These are phyloP conservation scores for Acanthoscelides obtectus DNA, from an alignment of 2,888 invertebrate genomes.

Conservation along the genomic window DNA sequence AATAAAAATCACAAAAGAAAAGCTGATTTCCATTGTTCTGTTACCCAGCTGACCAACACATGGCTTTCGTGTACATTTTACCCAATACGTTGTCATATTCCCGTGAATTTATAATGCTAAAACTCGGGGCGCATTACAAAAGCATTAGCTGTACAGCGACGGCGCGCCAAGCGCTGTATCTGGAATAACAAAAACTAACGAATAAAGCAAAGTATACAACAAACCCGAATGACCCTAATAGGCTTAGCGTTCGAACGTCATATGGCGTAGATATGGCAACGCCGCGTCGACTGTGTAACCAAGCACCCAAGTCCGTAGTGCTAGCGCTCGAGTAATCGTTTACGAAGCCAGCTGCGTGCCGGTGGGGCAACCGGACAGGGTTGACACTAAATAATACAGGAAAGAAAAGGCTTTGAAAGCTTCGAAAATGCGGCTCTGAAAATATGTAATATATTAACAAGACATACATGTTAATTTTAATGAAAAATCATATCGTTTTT, in stretches of 20 bases:
- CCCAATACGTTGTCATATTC: background rate
- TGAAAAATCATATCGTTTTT: too few relatives aligned
- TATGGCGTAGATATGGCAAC: background rate
- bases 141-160: background rate
- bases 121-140: background rate
- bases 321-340: background rate
- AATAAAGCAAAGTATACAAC: conserved; percentile 1
- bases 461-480: too few relatives aligned
- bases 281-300: background rate
- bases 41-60: background rate
- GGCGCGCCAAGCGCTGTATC: background rate
- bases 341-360: background rate
- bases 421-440: too few relatives aligned
- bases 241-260: conserved; percentile 3
- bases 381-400: too few relatives aligned
- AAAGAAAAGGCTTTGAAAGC: too few relatives aligned
- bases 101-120: background rate
- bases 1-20: background rate
- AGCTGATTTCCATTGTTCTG: background rate
- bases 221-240: conserved; percentile 8
- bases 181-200: background rate
- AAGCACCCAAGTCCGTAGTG: background rate
- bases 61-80: background rate
- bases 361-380: background rate
- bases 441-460: too few relatives aligned